Evolutionary conservation across 2,797 vertebrate genomes (phyloP), one percentile per base, ranked within the genome.

Genomic region (Anas bernieri): DNA sequence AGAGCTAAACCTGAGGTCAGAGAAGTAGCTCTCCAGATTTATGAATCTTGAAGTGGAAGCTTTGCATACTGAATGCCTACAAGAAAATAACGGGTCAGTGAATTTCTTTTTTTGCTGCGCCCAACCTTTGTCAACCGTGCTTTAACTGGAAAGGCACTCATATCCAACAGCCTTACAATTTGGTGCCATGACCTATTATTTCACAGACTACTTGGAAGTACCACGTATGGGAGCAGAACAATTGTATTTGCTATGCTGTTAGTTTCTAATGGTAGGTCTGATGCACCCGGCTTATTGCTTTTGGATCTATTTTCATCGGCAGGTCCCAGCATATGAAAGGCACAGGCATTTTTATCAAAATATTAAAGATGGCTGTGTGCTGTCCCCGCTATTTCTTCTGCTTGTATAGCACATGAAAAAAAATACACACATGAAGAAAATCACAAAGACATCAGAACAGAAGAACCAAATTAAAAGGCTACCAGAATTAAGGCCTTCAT

Each of bases 21-120:
- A 93, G 69, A 83, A 85, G 67, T 6, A 85, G 54, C 55, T 78
- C 55, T 91, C 73, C 33, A 76, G 28, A 93, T 88, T 62, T 39
- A 80, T 3, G 5, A 63, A 88, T 79, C 31, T 17, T 43, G 20
- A 76, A 90, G 59, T 18, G 52, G 66, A 69, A 81, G 45, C 26
- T 88, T 81, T 89, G 72, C 61, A 80, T 74, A 73, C 7, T 21
- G 35, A 31, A 81, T 37, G 39, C 3, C 5, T 41, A 46, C 35
- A 81, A 79, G 43, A 86, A 91, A 77, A 79, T 5, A 88, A 70
- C 0, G 0, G 43, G 56, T 64, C 77, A 55, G n/a, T 37, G 70
- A 63, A 63, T 88, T 55, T 88, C 66, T 88, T 69, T 86, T 55
- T 88, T 66, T 88, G 30, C 58, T 77, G 25, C 54, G 67, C 35